Base-by-base conservation (phyloP, 2,888 invertebrate genomes). In the Drosophila longiperda region DNA sequence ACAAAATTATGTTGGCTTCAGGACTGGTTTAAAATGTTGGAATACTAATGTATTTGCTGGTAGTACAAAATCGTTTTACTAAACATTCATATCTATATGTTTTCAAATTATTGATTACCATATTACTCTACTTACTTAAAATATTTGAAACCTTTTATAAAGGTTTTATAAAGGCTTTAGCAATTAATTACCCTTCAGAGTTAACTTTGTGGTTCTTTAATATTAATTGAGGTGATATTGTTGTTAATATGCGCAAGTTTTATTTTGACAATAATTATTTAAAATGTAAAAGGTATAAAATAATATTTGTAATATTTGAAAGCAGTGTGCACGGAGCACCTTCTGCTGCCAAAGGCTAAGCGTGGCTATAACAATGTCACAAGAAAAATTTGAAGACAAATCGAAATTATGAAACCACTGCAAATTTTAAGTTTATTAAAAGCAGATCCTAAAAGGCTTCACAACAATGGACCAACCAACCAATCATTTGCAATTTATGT, bases 381-480 rank as follows among this genome's bases (percentile, higher is more conserved):
- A 60, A 50, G 42, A 50, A 48, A 42, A 49, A 58, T 61, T 62
- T 53, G 66, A 62, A 57, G 65, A 70, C 70, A 68, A 82, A 76
- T 85, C 79, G 67, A 75, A 71, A 82, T 76, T 72, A 76, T 76
- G 76, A 66, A 76, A 67, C 74, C 76, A 71, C 83, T 68, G 75
- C 70, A 71, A 72, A 42, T 79, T 71, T 71, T 59, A 82, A 80
- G 82, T 87, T 87, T 89, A 78, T 90, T 78, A 87, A 90, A 73
- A 65, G 65, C 52, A 50, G 54, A 66, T 59, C 61, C 64, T 26
- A 36, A 20, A 15, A 65, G 63, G 32, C 26, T 17, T 11, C n/a
- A 23, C 59, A 59, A 33, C 52, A 48, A 67, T 65, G 67, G 75
- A 66, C 58, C 75, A 73, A 75, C 58, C 72, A 70, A 75, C 58